These are phyloP conservation scores for Myoxocephalus aenaeus DNA, from an alignment of 2,797 vertebrate genomes.

Conservation along the genomic window DNA sequence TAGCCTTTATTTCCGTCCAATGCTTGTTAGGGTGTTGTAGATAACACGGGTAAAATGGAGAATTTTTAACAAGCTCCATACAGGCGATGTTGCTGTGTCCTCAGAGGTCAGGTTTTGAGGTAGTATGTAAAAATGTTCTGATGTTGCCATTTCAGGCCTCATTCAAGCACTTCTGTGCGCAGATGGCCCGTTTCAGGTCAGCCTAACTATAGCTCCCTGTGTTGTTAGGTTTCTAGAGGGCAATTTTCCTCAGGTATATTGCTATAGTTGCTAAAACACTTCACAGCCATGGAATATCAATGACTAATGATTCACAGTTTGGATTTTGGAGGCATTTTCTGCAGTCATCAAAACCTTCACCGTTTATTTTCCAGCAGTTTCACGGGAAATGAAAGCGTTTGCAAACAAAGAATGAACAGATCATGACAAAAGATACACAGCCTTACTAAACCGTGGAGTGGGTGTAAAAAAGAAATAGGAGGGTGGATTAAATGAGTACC, in stretches of 20 bases:
- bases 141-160: constrained; percentile 12
- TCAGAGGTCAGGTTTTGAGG: constrained; percentile 22
- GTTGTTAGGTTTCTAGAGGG: constrained; percentile 17
- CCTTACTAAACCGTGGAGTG: constrained; percentile 38
- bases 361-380: constrained; percentile 61
- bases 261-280: constrained; percentile 33
- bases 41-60: not conserved
- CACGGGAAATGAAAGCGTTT: constrained; percentile 60
- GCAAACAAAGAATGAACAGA: constrained; percentile 53
- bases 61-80: not conserved
- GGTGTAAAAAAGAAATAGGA: constrained; percentile 5
- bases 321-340: constrained; percentile 34
- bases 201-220: constrained; percentile 25
- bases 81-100: not conserved
- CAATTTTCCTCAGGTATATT: constrained; percentile 28
- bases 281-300: constrained; percentile 45
- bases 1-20: not conserved
- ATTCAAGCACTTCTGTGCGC: constrained; percentile 14
- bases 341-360: constrained; percentile 38
- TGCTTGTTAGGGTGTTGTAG: not conserved
- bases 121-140: constrained; percentile 9
- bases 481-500: constrained; percentile 28
- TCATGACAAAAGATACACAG: constrained; percentile 62
- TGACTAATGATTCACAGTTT: constrained; percentile 60
- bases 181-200: constrained; percentile 15